These are phyloP conservation scores for Sinohyriopsis cumingii DNA, from an alignment of 2,888 invertebrate species.

Conservation along the genomic window DNA sequence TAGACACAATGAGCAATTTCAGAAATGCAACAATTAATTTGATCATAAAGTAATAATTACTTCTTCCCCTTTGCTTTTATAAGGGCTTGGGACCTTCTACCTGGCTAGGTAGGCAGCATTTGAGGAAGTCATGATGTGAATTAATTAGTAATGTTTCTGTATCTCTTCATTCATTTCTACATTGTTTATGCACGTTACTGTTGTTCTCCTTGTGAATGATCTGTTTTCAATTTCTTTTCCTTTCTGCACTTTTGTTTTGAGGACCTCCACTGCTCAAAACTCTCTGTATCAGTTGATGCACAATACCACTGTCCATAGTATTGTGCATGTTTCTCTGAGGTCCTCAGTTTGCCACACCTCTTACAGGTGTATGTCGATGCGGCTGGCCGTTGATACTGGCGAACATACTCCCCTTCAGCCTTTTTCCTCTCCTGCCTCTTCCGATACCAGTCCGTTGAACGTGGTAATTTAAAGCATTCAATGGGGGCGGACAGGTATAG, in stretches of 20 bases:
- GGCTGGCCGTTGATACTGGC: neutral
- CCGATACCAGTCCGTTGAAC: slow-evolving; percentile 12
- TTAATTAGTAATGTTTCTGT: neutral
- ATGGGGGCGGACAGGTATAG: neutral
- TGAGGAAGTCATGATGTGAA: slow-evolving; percentile 2
- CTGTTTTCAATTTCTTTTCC: neutral
- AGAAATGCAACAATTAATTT: no score
- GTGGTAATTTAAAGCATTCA: no score
- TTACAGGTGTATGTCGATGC: slow-evolving; percentile 6
- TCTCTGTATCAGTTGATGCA: slow-evolving; percentile 1
- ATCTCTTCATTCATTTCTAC: neutral
- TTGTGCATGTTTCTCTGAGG: slow-evolving; percentile 6
- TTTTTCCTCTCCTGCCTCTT: slow-evolving; percentile 5
- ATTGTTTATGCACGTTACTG: neutral
- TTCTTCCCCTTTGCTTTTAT: slow-evolving; percentile 22
- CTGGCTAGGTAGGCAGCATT: slow-evolving; percentile 11
- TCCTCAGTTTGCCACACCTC: slow-evolving; percentile 11
- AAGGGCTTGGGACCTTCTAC: slow-evolving; percentile 18
- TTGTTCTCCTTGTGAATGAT: neutral
- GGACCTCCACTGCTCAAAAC: neutral
- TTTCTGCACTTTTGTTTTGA: slow-evolving; percentile 2
- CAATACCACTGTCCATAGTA: slow-evolving; percentile 15
- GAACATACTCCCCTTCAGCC: slow-evolving; percentile 7
- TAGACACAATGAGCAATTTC: neutral
- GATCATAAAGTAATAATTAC: neutral